phyloP scores from a whole-genome alignment of 2,113 vertebrate genomes.

The Nestor notabilis region DNA sequence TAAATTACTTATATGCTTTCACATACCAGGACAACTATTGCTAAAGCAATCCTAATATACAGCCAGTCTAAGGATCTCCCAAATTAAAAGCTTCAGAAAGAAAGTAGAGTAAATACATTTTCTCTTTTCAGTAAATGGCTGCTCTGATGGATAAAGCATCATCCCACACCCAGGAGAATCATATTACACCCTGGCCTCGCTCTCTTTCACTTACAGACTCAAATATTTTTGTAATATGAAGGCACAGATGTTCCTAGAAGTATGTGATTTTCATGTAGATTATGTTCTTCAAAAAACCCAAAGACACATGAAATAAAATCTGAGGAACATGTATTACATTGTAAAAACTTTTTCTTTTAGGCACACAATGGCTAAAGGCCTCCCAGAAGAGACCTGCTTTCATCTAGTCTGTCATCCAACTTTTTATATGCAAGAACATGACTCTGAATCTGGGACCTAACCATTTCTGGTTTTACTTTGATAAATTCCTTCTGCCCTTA shows the following conservation, averaged over 20 bases:
- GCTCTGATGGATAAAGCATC: background rate
- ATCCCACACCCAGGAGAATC: background rate
- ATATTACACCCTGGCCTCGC: background rate
- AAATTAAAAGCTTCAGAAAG: background rate
- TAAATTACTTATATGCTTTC: background rate
- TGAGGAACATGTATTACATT: background rate
- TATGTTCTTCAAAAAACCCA: background rate
- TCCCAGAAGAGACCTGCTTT: background rate
- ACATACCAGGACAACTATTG: background rate
- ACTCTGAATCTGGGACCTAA: background rate
- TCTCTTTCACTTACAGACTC: background rate
- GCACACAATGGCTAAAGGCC: background rate
- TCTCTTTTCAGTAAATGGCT: background rate
- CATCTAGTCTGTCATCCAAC: background rate
- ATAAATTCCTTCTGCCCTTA: slow-evolving; percentile 16
- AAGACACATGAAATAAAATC: background rate
- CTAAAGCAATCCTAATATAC: background rate
- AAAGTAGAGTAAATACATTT: background rate
- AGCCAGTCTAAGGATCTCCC: background rate
- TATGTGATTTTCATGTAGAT: background rate
- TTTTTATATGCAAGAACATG: background rate
- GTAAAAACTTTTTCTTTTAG: background rate
- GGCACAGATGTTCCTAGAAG: background rate
- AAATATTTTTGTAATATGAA: background rate
- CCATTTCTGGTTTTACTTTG: background rate